Conservation (phyloP, 2,888 invertebrate genomes). For the Trimorus sp. region DNA sequence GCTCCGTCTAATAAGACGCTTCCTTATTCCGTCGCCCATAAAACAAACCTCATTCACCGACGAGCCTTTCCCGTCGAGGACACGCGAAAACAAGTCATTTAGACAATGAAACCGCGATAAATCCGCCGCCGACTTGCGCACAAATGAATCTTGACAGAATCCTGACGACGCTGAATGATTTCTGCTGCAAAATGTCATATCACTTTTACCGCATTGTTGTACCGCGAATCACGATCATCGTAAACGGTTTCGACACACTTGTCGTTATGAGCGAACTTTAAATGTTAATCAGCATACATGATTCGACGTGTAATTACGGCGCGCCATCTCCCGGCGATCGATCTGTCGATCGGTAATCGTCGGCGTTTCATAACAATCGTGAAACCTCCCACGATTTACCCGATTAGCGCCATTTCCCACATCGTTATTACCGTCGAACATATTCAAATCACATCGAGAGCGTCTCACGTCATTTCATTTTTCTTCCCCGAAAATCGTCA, state of each 20-base stretch:
- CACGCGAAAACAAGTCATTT: conserved; percentile 29
- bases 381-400: no score
- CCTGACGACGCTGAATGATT: conserved; percentile 38
- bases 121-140: conserved; percentile 43
- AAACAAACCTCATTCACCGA: conserved; percentile 78
- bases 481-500: no score
- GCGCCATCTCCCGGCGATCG: no score
- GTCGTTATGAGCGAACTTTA: no score
- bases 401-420: no score
- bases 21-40: conserved; percentile 78
- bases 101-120: conserved; percentile 56
- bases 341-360: no score
- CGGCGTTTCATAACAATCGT: no score
- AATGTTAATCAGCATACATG: no score
- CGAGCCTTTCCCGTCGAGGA: conserved; percentile 58
- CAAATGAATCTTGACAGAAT: conserved; percentile 50
- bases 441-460: no score
- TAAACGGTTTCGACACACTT: not conserved
- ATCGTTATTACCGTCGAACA: no score
- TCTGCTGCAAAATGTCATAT: conserved; percentile 46
- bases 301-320: no score
- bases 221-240: conserved; percentile 5
- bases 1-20: conserved; percentile 77
- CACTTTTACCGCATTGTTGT: not conserved
- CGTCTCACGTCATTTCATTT: no score